Base-by-base conservation (phyloP, 2,113 vertebrate genomes). In the Plectropomus leopardus region DNA sequence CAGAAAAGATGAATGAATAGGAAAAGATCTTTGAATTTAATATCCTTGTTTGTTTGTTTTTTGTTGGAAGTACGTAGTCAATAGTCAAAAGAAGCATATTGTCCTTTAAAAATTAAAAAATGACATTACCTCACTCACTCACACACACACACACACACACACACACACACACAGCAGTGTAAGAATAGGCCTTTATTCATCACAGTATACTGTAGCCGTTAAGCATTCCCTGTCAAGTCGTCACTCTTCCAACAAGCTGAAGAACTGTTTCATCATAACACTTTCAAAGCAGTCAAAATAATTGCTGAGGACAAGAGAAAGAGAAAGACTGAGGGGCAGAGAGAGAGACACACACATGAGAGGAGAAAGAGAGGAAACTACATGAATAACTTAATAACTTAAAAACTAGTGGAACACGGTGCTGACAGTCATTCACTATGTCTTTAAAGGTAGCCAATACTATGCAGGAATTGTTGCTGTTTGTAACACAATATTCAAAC, bases 241-340 rank as follows among this genome's bases (percentile, higher is more conserved):
- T 70, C 1, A 54, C 57, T 51, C 26, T 28, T 23, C 42, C 53
- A 51, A 66, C 72, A 54, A 45, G 32, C 51, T 42, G 36, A 26
- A 21, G 24, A 65, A 64, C 36, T 71, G 65, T 42, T 82, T 84
- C 77, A 88, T 88, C 71, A 61, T 34, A 15, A 24, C 6, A 14
- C 47, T 72, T 80, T 83, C 53, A 76, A 77, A 82, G 47, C 15
- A 55, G 21, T 67, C 11, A 55, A 44, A 67, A 58, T 53, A 26
- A 86, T 50, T 72, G 48, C 67, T 45, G 42, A 59, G 21, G 70
- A 64, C 21, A 14, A 40, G 51, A 70, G 63, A 60, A 42, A 57
- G 17, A 61, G 28, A 64, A 24, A 68, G 47, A 51, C 24, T 42
- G 48, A 34, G 58, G 5, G 17, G 7, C 11, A 34, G 28, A 58